These are phyloP conservation scores for Ictalurus furcatus DNA, from an alignment of 2,113 vertebrate species.

Conservation along the genomic window DNA sequence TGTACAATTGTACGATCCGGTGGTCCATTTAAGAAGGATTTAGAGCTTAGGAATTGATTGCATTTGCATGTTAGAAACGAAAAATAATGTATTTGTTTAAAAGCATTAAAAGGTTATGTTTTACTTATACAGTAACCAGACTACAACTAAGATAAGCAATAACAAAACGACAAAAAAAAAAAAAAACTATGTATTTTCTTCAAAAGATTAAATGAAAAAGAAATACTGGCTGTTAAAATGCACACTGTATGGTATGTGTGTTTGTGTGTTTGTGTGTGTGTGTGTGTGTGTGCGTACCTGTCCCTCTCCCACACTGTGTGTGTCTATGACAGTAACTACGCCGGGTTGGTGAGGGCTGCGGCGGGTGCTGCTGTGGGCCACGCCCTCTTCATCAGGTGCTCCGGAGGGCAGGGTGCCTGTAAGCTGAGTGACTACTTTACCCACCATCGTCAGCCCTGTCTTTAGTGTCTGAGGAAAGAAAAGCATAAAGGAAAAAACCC, in stretches of 20 bases:
- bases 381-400: slow-evolving; percentile 84
- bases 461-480: slow-evolving; percentile 82
- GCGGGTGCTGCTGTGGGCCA: slow-evolving; percentile 81
- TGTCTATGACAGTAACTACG: slow-evolving; percentile 94
- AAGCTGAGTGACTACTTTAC: slow-evolving; percentile 95
- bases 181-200: not conserved
- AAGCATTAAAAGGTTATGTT: not conserved
- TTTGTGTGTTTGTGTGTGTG: not conserved
- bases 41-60: not conserved
- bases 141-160: not conserved
- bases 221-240: not conserved
- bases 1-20: not conserved
- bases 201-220: not conserved
- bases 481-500: not conserved
- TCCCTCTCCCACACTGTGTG: slow-evolving; percentile 87
- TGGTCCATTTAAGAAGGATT: not conserved
- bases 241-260: not conserved
- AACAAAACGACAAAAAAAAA: not conserved
- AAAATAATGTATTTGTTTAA: not conserved
- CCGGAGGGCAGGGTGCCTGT: slow-evolving; percentile 88
- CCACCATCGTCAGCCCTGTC: slow-evolving; percentile 95
- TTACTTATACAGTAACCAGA: not conserved
- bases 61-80: not conserved
- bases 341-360: slow-evolving; percentile 88
- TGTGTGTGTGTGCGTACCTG: slow-evolving; percentile 77